These are phyloP conservation scores for Phoxinus phoxinus DNA, from an alignment of 2,113 vertebrate genomes.

Conservation along the genomic window DNA sequence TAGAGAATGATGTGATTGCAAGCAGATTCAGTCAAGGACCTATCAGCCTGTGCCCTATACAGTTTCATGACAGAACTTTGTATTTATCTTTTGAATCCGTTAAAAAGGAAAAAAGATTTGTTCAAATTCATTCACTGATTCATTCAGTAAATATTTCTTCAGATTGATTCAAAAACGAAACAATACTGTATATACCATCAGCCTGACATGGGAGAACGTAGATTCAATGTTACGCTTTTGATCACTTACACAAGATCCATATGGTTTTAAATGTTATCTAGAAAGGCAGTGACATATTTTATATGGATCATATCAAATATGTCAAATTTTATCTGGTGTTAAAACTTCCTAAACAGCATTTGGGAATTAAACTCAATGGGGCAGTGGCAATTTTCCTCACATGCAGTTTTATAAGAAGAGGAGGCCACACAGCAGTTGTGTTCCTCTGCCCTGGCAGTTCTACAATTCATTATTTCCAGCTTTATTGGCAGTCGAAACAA, in stretches of 20 bases:
- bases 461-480: constrained; percentile 16
- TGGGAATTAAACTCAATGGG: not conserved
- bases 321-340: not conserved
- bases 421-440: constrained; percentile 17
- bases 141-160: not conserved
- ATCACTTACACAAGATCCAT: not conserved
- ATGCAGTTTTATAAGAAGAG: constrained; percentile 3
- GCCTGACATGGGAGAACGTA: not conserved
- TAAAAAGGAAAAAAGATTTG: not conserved
- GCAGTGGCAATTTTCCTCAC: constrained; percentile 27
- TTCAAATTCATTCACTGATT: not conserved
- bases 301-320: not conserved
- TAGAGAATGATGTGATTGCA: no score
- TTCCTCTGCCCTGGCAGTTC: constrained; percentile 3
- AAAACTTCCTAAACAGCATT: constrained; percentile 4
- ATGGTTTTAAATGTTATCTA: not conserved
- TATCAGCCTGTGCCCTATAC: no score
- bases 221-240: not conserved
- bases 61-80: no score
- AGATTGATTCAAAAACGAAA: not conserved
- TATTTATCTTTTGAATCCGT: not conserved
- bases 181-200: not conserved
- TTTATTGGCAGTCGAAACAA: constrained; percentile 35
- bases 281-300: not conserved
- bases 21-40: no score